Percentiles rank a stretch among this genome's conserved stretches.
These are phyloP conservation scores for Orchestia grillus DNA, from an alignment of 1,140 invertebrate genomes.

Conservation along the genomic window DNA sequence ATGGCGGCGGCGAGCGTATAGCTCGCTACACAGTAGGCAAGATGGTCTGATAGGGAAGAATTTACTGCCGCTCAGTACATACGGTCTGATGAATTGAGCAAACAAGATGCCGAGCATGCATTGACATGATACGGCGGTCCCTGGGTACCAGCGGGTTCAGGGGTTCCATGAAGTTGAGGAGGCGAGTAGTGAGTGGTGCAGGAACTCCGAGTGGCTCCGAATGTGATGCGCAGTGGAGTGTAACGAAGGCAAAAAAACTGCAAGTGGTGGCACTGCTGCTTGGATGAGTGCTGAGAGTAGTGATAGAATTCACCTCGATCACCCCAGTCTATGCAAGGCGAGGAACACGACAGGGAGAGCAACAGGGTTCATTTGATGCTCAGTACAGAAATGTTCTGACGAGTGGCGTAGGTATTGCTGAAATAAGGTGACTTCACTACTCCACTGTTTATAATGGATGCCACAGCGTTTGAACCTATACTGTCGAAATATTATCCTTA, in stretches of 20 bases:
- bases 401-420: no score
- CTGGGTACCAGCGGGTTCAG: not conserved
- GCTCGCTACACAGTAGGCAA: conserved; percentile 47
- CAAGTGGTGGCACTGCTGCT: not conserved
- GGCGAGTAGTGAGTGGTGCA: not conserved
- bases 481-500: no score
- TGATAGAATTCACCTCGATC: not conserved
- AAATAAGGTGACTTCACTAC: no score
- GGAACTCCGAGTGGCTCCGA: no score
- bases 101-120: conserved; percentile 20
- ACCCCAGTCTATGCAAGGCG: not conserved
- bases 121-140: not conserved
- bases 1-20: conserved; percentile 33
- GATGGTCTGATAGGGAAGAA: conserved; percentile 41
- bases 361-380: not conserved
- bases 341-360: not conserved
- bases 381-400: no score
- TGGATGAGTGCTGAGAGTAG: not conserved
- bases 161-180: not conserved
- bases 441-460: no score
- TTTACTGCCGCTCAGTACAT: conserved; percentile 19
- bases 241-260: not conserved
- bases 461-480: no score
- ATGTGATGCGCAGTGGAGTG: not conserved
- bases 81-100: conserved; percentile 38